These are phyloP conservation scores for Phlogophora meticulosa DNA, from an alignment of 2,888 invertebrate genomes.

Conservation along the genomic window DNA sequence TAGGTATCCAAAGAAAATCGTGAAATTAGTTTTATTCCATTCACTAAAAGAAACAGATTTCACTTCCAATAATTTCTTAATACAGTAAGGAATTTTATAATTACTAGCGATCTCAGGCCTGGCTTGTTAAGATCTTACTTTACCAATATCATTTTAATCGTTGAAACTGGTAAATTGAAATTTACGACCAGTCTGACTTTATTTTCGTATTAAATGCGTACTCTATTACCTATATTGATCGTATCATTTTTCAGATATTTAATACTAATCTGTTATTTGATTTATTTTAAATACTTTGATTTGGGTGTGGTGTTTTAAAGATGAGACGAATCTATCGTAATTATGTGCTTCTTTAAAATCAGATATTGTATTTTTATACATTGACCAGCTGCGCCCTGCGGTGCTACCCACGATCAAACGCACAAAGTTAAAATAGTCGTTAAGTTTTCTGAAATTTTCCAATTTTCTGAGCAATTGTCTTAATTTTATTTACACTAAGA, in stretches of 20 bases:
- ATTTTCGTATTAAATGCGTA: slow-evolving; percentile 51
- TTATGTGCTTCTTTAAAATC: too few relatives aligned
- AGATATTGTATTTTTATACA: too few relatives aligned
- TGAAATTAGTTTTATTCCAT: slow-evolving; percentile 1
- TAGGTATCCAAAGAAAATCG: neutral
- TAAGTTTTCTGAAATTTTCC: too few relatives aligned
- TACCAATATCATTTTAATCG: slow-evolving; percentile 61
- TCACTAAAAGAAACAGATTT: slow-evolving; percentile 11
- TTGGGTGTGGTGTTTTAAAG: neutral
- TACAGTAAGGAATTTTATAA: slow-evolving; percentile 63
- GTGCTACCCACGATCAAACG: too few relatives aligned
- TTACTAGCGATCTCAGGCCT: slow-evolving; percentile 50
- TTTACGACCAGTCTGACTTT: slow-evolving; percentile 50
- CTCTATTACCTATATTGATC: slow-evolving; percentile 34
- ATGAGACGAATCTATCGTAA: neutral
- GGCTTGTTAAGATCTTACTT: slow-evolving; percentile 61
- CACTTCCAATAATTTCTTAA: slow-evolving; percentile 45
- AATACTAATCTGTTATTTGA: slow-evolving; percentile 24
- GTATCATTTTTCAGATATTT: slow-evolving; percentile 24
- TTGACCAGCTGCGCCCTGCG: too few relatives aligned
- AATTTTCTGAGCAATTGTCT: too few relatives aligned
- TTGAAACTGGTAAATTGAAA: slow-evolving; percentile 60
- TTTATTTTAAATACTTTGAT: slow-evolving; percentile 13
- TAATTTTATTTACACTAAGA: too few relatives aligned
- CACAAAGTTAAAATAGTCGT: too few relatives aligned